Evolutionary conservation across 2,888 invertebrate species (phyloP).

Genomic region (Drosophila bunnanda): DNA sequence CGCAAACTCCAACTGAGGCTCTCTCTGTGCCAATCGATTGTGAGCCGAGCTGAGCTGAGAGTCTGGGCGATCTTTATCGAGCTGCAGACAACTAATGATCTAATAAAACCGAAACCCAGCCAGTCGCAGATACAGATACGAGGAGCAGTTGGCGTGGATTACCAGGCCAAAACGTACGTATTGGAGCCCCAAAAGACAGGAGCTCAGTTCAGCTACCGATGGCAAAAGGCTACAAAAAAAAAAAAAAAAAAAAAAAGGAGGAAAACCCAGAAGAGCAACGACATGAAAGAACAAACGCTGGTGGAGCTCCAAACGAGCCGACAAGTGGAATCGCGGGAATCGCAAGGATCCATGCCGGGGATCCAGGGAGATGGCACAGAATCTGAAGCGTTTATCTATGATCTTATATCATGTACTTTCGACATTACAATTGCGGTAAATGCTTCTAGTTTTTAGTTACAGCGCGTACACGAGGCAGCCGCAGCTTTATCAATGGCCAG

Average conservation of each 20-base stretch:
- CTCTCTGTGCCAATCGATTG: conserved; percentile 66
- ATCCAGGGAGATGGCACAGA: conserved; percentile 68
- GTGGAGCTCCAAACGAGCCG: conserved; percentile 71
- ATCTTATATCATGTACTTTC: conserved; percentile 85
- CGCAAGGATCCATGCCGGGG: not conserved
- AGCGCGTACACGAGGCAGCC: conserved; percentile 82
- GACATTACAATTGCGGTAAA: conserved; percentile 85
- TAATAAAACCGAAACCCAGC: conserved; percentile 81
- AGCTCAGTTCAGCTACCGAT: conserved; percentile 69
- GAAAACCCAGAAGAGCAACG: conserved; percentile 34
- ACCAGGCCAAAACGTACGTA: conserved; percentile 46
- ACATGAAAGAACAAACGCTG: conserved; percentile 77
- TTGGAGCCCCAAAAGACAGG: conserved; percentile 43
- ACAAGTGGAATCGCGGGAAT: conserved; percentile 54
- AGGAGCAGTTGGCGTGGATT: conserved; percentile 69
- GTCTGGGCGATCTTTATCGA: conserved; percentile 82
- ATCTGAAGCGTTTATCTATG: conserved; percentile 82
- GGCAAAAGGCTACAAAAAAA: conserved; percentile 16
- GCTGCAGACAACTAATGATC: conserved; percentile 83
- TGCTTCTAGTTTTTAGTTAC: conserved; percentile 85
- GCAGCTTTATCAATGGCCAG: conserved; percentile 76
- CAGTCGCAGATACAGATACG: conserved; percentile 56
- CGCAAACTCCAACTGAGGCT: conserved; percentile 28
- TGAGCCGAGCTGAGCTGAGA: conserved; percentile 57
- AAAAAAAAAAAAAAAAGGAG: not conserved